Base-by-base conservation (phyloP, 37 sponge, comb jelly and placozoan species). In the Eunapius fragilis region DNA sequence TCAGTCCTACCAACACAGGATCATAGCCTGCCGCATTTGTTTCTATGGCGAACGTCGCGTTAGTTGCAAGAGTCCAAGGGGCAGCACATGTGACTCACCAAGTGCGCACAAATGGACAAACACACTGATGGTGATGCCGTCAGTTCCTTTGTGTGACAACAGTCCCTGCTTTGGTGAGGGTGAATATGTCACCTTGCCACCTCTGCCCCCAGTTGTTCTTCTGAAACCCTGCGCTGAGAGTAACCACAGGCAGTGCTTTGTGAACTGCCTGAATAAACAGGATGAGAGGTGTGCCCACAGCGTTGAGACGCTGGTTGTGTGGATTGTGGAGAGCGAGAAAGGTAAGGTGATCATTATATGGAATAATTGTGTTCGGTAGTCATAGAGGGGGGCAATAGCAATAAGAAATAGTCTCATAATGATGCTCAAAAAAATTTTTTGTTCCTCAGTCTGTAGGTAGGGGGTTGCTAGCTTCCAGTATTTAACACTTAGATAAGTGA, bases 301-400 rank as follows among this genome's bases (percentile, higher is more conserved):
- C 14, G 82, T 92, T 4, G 89, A 92, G 75, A 83, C 85, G 45
- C 83, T 92, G 72, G 93, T 92, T 27, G 78, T 92, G 25, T 92
- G 93, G 93, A 76, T 88, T 11, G 69, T 88, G 11, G 93, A 92
- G 80, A 88, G 93, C 37, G 89, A 92, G 69, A 82, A 85, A 23
- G 83, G 89, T 87, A 75, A 50, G 25, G 25, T 19, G 38, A 9
- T 79, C 26, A 33, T 33, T 72, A 72, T 72, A 72, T 32, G 27
- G 73, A 72, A 32, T 72, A 6, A 41, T 41, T 41, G 41, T n/a
- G n/a, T n/a, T n/a, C n/a, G n/a, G n/a, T n/a, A n/a, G n/a, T n/a
- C n/a, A n/a, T n/a, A n/a, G n/a, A n/a, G n/a, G n/a, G n/a, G n/a
- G n/a, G n/a, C n/a, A n/a, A n/a, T n/a, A n/a, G n/a, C n/a, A n/a